phyloP scores from a whole-genome alignment of 2,113 vertebrate genomes.

The Pollachius pollachius region DNA sequence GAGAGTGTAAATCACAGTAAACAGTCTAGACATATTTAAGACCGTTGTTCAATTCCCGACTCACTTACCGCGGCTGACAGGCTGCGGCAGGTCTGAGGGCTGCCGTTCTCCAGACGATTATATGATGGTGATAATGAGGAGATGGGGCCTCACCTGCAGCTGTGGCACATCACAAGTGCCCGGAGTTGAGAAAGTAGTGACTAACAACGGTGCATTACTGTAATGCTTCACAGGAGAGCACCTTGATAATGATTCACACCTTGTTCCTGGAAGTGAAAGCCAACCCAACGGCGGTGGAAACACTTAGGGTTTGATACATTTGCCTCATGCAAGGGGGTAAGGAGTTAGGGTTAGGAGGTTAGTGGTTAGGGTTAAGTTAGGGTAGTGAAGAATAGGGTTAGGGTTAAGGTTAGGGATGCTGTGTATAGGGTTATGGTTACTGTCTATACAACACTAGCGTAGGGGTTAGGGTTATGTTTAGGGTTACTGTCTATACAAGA shows the following conservation, averaged over 20 bases:
- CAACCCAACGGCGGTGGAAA: neutral
- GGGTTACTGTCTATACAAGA: too few relatives aligned
- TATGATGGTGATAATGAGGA: slow-evolving; percentile 58
- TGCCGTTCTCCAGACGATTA: slow-evolving; percentile 48
- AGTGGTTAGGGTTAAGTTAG: too few relatives aligned
- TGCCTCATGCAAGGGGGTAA: too few relatives aligned
- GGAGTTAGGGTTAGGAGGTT: too few relatives aligned
- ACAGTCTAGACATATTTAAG: slow-evolving; percentile 19
- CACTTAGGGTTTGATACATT: too few relatives aligned
- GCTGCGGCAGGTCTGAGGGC: slow-evolving; percentile 13
- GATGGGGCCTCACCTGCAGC: slow-evolving; percentile 39
- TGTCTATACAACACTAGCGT: too few relatives aligned
- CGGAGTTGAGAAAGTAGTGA: slow-evolving; percentile 46
- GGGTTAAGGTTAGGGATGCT: too few relatives aligned
- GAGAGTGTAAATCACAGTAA: slow-evolving; percentile 20
- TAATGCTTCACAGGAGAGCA: slow-evolving; percentile 31
- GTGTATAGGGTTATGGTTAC: too few relatives aligned
- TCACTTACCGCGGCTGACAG: slow-evolving; percentile 23
- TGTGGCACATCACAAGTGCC: slow-evolving; percentile 40
- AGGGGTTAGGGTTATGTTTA: too few relatives aligned
- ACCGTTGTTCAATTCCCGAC: slow-evolving; percentile 9
- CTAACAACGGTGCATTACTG: slow-evolving; percentile 20
- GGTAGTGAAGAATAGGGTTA: too few relatives aligned
- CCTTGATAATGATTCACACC: slow-evolving; percentile 37
- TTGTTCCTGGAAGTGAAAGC: slow-evolving; percentile 38